Evolutionary conservation across 2,888 invertebrate genomes (phyloP), one percentile per base, ranked within the genome.

Genomic region (Apotomis betuletana): DNA sequence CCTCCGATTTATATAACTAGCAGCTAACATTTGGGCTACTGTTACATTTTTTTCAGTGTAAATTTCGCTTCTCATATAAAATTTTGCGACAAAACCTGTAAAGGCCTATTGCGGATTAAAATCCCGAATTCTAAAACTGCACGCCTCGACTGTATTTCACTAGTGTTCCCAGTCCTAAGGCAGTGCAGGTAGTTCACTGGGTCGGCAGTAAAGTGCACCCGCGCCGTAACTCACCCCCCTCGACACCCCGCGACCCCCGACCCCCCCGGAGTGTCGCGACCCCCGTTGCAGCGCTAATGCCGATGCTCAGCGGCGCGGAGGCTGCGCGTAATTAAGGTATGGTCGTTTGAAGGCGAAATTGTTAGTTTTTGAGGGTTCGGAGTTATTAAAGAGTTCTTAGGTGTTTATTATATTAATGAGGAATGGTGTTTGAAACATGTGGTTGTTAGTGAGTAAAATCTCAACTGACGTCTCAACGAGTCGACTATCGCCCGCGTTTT

Each of bases 141-240:
- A 49, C 49, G 12, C 9, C 6, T 13, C 8, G 15, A 55, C 36
- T 55, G 12, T 55, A 36, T 55, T 15, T 54, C 27, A 57, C 57
- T 10, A 38, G 58, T 58, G n/a, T 58, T 58, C 38, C 58, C n/a
- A 8, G 38, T 38, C 58, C 58, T 58, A 57, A 36, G 36, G 57
- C 65, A 65, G 27, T 52, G 67, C 67, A 67, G 67, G 67, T 68
- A 68, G 67, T 60, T 68, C 67, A 68, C 12, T 27, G 67, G 67
- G 67, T 68, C 67, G 67, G 52, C 67, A 59, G 51, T 68, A 60
- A 67, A 60, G 60, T 60, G 67, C 67, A 60, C 52, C 49, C 63
- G 52, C 51, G 51, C 38, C 38, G 58, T 58, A 58, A 58, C n/a
- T 58, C 58, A 58, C 58, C 8, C 6, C 12, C 12, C 44, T 10